These are phyloP conservation scores for Notospermus geniculatus DNA, from an alignment of 1,140 invertebrate species.

Conservation along the genomic window DNA sequence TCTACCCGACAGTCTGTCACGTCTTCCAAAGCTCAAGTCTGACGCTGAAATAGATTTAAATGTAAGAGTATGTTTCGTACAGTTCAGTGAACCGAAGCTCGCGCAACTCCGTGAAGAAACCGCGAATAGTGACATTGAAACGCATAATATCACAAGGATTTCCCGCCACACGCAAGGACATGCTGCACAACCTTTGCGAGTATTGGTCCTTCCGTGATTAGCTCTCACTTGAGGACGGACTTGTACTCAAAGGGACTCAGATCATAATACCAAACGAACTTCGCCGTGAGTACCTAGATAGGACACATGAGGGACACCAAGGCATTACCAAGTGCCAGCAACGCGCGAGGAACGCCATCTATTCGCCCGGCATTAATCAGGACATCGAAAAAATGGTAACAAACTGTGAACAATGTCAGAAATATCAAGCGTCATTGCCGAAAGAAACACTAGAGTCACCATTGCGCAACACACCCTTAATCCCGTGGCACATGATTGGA, in stretches of 20 bases:
- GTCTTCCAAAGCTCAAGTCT: no score
- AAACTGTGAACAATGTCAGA: neutral
- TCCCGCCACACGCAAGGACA: neutral
- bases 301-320: neutral
- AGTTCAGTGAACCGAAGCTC: no score
- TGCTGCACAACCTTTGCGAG: neutral
- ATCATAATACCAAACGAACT: neutral
- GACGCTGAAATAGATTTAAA: no score
- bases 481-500: neutral
- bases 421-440: neutral
- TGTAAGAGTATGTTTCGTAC: no score
- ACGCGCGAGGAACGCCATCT: neutral
- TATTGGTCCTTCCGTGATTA: constrained; percentile 3
- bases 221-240: neutral
- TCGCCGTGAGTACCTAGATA: neutral
- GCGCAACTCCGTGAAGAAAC: no score
- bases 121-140: no score
- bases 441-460: neutral
- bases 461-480: neutral
- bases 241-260: neutral
- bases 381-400: neutral
- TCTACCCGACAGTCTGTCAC: no score
- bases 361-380: neutral
- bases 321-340: neutral
- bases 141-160: neutral